Evolutionary conservation across 2,113 vertebrate species (phyloP).

Genomic region (Platanista minor): DNA sequence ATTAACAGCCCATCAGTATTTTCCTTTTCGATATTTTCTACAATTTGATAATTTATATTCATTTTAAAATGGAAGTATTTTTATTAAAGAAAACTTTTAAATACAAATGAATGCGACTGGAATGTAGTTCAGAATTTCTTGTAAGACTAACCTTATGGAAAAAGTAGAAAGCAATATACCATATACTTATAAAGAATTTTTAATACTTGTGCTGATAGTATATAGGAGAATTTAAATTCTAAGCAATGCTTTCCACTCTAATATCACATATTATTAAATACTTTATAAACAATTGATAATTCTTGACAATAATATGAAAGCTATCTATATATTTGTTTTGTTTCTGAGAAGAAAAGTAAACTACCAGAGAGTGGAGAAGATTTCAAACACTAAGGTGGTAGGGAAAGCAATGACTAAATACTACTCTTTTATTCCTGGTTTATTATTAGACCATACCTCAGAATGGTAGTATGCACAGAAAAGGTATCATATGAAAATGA

Average conservation of each 20-base stretch:
- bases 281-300: not conserved
- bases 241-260: not conserved
- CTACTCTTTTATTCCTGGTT: not conserved
- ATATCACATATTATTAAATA: not conserved
- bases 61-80: not conserved
- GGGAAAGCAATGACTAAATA: not conserved
- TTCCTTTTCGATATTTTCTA: not conserved
- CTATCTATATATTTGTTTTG: not conserved
- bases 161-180: not conserved
- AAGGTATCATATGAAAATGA: not conserved
- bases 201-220: not conserved
- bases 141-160: not conserved
- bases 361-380: not conserved
- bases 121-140: not conserved
- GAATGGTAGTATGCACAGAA: not conserved
- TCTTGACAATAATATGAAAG: not conserved
- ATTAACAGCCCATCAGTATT: not conserved
- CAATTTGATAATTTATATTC: slow-evolving; percentile 7
- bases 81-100: not conserved
- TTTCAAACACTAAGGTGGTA: not conserved
- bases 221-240: not conserved
- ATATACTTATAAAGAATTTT: not conserved
- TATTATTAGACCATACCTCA: not conserved
- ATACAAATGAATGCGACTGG: not conserved
- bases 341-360: not conserved